phyloP scores from a whole-genome alignment of 2,113 vertebrate species.

The Octodon degus region DNA sequence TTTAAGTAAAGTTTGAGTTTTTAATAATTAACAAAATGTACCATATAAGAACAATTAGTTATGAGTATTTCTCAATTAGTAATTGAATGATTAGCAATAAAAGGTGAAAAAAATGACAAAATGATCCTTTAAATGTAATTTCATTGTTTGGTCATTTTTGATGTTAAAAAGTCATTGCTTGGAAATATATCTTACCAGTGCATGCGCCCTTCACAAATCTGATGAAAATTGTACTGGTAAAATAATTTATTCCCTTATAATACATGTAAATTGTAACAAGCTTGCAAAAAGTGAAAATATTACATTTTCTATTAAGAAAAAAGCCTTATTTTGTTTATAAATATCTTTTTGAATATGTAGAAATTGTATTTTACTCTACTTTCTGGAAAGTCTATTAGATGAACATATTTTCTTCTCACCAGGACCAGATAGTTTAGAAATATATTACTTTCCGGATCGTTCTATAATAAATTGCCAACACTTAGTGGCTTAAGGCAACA shows the following conservation, averaged over 20 bases:
- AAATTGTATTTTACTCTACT: neutral
- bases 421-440: neutral
- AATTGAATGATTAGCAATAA: neutral
- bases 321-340: neutral
- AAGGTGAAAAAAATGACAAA: neutral
- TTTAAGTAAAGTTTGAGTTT: neutral
- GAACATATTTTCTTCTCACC: neutral
- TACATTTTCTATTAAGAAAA: slow-evolving; percentile 16
- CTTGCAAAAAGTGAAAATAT: neutral
- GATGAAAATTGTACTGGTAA: neutral
- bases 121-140: neutral
- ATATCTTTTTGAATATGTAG: slow-evolving; percentile 14
- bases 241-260: slow-evolving; percentile 13
- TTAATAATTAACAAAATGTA: slow-evolving; percentile 27
- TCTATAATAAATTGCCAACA: neutral
- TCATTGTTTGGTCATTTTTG: neutral
- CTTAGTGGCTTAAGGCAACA: neutral
- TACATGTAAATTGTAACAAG: neutral
- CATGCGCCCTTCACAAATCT: neutral
- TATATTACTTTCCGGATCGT: slow-evolving; percentile 2
- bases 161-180: neutral
- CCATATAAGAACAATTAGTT: neutral
- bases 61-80: neutral
- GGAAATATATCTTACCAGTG: neutral
- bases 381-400: neutral